phyloP scores from a whole-genome alignment of 2,888 invertebrate genomes.

The Apodemia zela region DNA sequence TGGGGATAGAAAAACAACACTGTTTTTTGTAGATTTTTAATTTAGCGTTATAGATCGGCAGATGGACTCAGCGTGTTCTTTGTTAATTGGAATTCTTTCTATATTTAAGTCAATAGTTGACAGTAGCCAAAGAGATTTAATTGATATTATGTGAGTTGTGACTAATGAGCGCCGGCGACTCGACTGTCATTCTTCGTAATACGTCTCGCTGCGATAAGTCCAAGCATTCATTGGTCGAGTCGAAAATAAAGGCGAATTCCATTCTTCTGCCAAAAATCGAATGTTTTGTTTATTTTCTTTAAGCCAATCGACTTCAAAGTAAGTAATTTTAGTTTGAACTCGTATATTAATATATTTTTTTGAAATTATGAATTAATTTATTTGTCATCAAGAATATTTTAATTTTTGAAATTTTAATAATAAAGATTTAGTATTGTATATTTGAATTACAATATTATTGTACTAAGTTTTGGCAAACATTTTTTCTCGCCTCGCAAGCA shows the following conservation, averaged over 20 bases:
- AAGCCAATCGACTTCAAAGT: slow-evolving; percentile 30
- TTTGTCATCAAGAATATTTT: neutral
- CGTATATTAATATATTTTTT: neutral
- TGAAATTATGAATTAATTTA: neutral
- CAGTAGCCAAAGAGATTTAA: slow-evolving; percentile 3
- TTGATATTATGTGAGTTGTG: slow-evolving; percentile 23
- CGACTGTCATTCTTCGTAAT: slow-evolving; percentile 32
- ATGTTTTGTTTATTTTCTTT: slow-evolving; percentile 46
- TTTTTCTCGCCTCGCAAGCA: no score
- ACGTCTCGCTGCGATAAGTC: slow-evolving; percentile 29
- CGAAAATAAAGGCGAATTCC: slow-evolving; percentile 50
- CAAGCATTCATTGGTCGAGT: slow-evolving; percentile 36
- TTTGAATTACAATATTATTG: no score
- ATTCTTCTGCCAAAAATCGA: slow-evolving; percentile 45
- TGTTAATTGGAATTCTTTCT: slow-evolving; percentile 11
- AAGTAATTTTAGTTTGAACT: slow-evolving; percentile 18
- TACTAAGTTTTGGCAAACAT: no score
- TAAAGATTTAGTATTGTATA: no score
- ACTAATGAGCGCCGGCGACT: slow-evolving; percentile 33
- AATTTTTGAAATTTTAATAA: no score
- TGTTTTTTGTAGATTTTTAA: neutral
- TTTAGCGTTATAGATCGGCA: neutral
- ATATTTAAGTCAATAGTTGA: neutral
- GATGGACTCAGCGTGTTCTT: neutral
- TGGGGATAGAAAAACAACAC: no score